Conservation (phyloP, 2,797 vertebrate species). For the Xenentodon cancila region DNA sequence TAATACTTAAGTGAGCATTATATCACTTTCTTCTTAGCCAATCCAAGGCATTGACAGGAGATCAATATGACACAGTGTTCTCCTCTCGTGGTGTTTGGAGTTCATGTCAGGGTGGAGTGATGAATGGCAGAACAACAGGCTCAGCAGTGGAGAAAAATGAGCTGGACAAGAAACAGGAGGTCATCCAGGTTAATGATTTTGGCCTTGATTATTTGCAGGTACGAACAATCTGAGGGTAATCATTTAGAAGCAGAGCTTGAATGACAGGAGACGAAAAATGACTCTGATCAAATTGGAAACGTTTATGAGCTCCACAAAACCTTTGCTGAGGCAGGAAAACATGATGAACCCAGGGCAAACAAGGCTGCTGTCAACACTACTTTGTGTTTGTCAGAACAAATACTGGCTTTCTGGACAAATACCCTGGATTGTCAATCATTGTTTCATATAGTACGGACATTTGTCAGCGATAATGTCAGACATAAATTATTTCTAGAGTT, state of each 20-base stretch:
- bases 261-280: slow-evolving; percentile 63
- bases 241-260: slow-evolving; percentile 57
- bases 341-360: slow-evolving; percentile 29
- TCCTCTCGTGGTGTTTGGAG: slow-evolving; percentile 69
- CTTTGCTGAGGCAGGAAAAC: slow-evolving; percentile 35
- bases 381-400: slow-evolving; percentile 13
- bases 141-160: slow-evolving; percentile 65
- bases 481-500: neutral
- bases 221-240: slow-evolving; percentile 73
- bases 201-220: slow-evolving; percentile 75
- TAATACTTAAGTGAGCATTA: slow-evolving; percentile 47
- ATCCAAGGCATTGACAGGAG: slow-evolving; percentile 71
- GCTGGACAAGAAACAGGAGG: slow-evolving; percentile 58
- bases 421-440: neutral
- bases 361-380: slow-evolving; percentile 16
- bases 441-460: slow-evolving; percentile 7
- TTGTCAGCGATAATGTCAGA: slow-evolving; percentile 13
- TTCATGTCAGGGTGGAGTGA: slow-evolving; percentile 76
- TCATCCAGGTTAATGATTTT: slow-evolving; percentile 75
- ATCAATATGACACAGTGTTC: slow-evolving; percentile 79
- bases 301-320: slow-evolving; percentile 51
- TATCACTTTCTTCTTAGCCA: slow-evolving; percentile 67
- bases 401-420: slow-evolving; percentile 4
- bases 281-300: slow-evolving; percentile 58
- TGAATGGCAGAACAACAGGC: slow-evolving; percentile 71